Percentiles rank a stretch among this genome's conserved stretches.
Conservation (phyloP, 2,888 invertebrate species). For the Heliconius sara region DNA sequence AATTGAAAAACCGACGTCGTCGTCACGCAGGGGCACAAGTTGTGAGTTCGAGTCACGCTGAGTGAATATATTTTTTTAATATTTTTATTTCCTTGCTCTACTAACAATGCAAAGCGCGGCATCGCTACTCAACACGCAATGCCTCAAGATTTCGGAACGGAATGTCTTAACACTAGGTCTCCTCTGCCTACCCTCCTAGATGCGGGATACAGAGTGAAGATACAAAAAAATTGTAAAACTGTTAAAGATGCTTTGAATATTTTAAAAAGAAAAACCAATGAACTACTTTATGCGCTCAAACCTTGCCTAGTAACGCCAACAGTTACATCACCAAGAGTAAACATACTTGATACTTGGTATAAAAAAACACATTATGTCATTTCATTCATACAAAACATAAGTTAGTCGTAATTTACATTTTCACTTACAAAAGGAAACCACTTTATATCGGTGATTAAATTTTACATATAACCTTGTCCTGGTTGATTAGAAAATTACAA, state of each 20-base stretch:
- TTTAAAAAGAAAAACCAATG: neutral
- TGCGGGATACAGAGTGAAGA: too few relatives aligned
- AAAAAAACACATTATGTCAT: constrained; percentile 8
- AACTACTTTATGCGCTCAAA: neutral
- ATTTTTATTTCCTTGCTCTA: too few relatives aligned
- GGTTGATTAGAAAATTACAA: neutral
- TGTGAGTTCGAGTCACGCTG: too few relatives aligned
- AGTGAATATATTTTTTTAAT: too few relatives aligned
- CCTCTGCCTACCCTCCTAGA: too few relatives aligned
- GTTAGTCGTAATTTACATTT: too few relatives aligned
- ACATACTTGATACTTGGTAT: constrained; percentile 3
- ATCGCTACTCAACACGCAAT: too few relatives aligned
- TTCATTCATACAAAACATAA: neutral
- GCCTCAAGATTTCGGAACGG: too few relatives aligned
- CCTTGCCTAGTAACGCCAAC: constrained; percentile 6
- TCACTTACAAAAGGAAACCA: neutral
- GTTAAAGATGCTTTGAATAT: neutral
- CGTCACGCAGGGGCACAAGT: too few relatives aligned
- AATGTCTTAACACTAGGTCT: too few relatives aligned
- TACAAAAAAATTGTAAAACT: neutral
- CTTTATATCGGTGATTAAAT: neutral
- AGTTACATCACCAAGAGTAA: constrained; percentile 25
- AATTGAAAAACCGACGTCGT: too few relatives aligned
- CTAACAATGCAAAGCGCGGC: too few relatives aligned
- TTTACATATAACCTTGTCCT: constrained; percentile 1